Conservation (phyloP, 2,797 vertebrate species). For the Lophotriccus pileatus region DNA sequence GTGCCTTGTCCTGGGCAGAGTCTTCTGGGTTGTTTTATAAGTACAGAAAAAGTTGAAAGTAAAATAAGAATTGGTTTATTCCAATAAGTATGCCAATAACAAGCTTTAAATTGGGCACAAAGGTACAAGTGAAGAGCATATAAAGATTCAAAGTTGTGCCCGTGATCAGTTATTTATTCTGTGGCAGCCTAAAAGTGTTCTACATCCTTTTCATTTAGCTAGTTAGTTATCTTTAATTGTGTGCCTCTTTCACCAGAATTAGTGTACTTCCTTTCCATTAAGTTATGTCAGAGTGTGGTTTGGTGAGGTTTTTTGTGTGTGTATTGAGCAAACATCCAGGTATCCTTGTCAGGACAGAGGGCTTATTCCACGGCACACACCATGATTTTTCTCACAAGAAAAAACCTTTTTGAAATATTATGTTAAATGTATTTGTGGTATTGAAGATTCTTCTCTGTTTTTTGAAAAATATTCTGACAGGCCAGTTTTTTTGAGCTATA, state of each 20-base stretch:
- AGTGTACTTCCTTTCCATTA: background rate
- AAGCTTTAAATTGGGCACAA: background rate
- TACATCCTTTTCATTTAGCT: background rate
- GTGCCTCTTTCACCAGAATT: background rate
- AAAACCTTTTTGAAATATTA: background rate
- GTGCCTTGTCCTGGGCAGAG: background rate
- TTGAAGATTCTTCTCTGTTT: background rate
- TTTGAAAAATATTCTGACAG: background rate
- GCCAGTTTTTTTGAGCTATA: background rate
- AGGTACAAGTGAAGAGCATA: background rate
- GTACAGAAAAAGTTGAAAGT: background rate
- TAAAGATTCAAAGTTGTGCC: background rate
- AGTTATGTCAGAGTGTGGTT: background rate
- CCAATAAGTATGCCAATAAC: background rate
- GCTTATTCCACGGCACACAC: background rate
- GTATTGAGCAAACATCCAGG: background rate
- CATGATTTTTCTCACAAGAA: background rate
- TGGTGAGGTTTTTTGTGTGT: background rate
- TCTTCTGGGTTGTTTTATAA: background rate
- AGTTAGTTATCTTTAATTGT: background rate
- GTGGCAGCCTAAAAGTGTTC: background rate
- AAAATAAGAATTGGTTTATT: background rate
- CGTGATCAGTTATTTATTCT: background rate
- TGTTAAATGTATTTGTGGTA: rapidly evolving
- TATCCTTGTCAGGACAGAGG: background rate